These are phyloP conservation scores for Apeltes quadracus DNA, from an alignment of 2,113 vertebrate species.

Conservation along the genomic window DNA sequence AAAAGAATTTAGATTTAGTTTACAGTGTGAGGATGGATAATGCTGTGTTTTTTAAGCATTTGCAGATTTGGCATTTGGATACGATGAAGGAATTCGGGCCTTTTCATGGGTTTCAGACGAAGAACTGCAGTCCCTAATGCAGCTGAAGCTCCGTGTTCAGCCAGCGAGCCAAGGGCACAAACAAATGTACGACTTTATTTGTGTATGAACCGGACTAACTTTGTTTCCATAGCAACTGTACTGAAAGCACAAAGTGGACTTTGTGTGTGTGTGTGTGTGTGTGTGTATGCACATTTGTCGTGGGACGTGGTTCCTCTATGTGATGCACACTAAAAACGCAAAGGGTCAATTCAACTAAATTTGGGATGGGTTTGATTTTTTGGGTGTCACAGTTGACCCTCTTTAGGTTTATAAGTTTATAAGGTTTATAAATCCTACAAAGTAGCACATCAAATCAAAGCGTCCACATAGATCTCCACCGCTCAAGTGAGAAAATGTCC, in stretches of 20 bases:
- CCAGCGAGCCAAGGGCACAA: slow-evolving; percentile 44
- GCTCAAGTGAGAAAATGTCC: not conserved
- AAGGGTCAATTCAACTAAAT: not conserved
- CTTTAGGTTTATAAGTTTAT: not conserved
- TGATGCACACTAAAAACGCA: not conserved
- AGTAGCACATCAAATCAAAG: not conserved
- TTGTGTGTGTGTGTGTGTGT: slow-evolving; percentile 21
- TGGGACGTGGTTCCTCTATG: too few relatives aligned
- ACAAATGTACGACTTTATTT: slow-evolving; percentile 52
- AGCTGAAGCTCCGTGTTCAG: slow-evolving; percentile 31
- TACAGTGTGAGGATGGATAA: not conserved
- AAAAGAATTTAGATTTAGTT: not conserved
- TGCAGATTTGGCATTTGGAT: not conserved
- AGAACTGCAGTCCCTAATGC: not conserved
- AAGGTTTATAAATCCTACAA: not conserved
- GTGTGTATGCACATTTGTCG: slow-evolving; percentile 31
- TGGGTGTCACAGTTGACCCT: not conserved
- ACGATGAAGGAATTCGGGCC: not conserved
- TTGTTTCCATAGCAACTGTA: slow-evolving; percentile 68
- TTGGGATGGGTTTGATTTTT: not conserved
- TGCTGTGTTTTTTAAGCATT: too few relatives aligned
- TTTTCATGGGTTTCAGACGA: not conserved
- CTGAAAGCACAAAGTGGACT: slow-evolving; percentile 38
- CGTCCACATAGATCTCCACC: not conserved
- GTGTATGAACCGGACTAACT: slow-evolving; percentile 51